phyloP scores from a whole-genome alignment of 2,113 vertebrate species.

The Spermophilus dauricus region DNA sequence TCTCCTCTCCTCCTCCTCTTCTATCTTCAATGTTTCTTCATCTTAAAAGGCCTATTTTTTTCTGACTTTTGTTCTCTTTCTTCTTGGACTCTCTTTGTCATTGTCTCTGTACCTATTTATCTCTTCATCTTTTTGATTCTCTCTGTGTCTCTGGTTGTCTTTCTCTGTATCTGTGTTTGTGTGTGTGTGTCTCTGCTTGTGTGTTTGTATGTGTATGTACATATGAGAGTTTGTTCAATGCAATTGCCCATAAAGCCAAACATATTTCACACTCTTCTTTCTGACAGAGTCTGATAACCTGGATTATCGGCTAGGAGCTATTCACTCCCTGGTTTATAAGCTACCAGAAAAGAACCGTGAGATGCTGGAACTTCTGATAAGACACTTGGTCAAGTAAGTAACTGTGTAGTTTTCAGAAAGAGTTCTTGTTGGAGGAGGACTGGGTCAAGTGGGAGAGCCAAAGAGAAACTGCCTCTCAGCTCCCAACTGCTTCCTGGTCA shows the following conservation, averaged over 20 bases:
- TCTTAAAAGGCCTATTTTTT: neutral
- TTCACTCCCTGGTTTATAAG: conserved; percentile 96
- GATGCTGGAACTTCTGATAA: conserved; percentile 96
- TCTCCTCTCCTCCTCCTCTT: neutral
- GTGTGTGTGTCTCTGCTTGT: neutral
- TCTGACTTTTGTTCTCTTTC: neutral
- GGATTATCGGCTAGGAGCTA: conserved; percentile 94
- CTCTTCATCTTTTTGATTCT: neutral
- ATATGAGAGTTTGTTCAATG: neutral
- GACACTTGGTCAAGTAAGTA: conserved; percentile 95
- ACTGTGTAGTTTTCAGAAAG: conserved; percentile 3
- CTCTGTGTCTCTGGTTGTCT: neutral
- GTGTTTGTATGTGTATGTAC: neutral
- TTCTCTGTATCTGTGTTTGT: neutral
- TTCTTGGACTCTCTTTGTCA: neutral
- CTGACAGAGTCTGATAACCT: conserved; percentile 95
- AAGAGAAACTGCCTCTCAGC: neutral
- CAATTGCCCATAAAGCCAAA: conserved; percentile 23
- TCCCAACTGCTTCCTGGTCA: neutral
- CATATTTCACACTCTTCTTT: conserved; percentile 51
- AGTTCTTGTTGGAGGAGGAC: neutral
- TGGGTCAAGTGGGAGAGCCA: neutral
- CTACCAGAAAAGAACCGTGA: conserved; percentile 96
- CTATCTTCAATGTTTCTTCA: neutral
- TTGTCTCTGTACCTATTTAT: neutral